Evolutionary conservation across 2,113 vertebrate species (phyloP).

Genomic region (Cinclus mexicanus): DNA sequence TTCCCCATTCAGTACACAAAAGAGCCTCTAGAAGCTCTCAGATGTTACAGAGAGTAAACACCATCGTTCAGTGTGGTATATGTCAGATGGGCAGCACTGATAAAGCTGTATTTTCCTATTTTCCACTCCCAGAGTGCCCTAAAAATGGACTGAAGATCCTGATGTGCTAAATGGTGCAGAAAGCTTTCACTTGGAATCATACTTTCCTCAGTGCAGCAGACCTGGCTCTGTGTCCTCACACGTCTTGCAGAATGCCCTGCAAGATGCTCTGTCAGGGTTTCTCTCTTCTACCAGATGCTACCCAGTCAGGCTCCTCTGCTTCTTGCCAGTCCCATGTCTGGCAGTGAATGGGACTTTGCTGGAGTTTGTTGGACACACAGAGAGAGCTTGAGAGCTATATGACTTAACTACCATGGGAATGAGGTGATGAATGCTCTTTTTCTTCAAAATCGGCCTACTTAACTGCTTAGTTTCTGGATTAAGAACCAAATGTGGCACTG

Average conservation of each 20-base stretch:
- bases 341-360: background rate
- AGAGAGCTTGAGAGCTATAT: background rate
- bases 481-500: conserved; percentile 10
- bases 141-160: background rate
- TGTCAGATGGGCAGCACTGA: background rate
- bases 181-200: background rate
- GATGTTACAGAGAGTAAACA: background rate
- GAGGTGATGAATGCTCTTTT: background rate
- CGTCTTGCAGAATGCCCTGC: background rate
- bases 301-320: background rate
- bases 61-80: background rate
- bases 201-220: background rate
- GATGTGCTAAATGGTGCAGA: background rate
- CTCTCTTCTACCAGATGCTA: background rate
- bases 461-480: background rate
- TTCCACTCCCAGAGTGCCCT: background rate
- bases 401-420: background rate
- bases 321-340: background rate
- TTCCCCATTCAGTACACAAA: background rate
- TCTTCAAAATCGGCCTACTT: background rate
- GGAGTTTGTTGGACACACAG: background rate
- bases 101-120: background rate
- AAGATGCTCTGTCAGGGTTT: background rate
- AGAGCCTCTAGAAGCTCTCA: background rate
- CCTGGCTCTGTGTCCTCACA: background rate